Evolutionary conservation across 2,888 invertebrate species (phyloP).

Genomic region (Sclerodermus sp.): DNA sequence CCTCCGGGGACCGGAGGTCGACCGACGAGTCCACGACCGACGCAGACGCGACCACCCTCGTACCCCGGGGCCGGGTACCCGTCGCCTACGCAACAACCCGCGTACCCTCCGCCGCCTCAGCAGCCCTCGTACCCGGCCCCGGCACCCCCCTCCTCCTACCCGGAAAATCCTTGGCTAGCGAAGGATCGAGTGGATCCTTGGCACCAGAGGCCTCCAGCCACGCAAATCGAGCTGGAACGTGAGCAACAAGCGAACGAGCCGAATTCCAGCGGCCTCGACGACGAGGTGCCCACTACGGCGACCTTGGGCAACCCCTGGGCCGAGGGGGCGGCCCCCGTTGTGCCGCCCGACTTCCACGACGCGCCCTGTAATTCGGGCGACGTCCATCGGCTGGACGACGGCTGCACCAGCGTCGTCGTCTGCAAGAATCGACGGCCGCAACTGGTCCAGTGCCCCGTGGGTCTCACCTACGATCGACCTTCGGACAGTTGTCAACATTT

Average conservation of each 20-base stretch:
- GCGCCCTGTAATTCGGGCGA: slow-evolving; percentile 41
- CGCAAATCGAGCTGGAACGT: slow-evolving; percentile 32
- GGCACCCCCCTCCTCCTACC: slow-evolving; percentile 18
- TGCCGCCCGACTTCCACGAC: slow-evolving; percentile 36
- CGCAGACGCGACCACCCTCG: too few relatives aligned
- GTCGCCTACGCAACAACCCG: slow-evolving; percentile 2
- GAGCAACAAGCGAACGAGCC: slow-evolving; percentile 2
- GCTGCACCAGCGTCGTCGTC: slow-evolving; percentile 44
- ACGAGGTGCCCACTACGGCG: background rate
- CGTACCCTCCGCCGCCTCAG: slow-evolving; percentile 1
- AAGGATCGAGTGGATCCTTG: slow-evolving; percentile 31
- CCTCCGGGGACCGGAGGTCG: too few relatives aligned
- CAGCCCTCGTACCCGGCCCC: slow-evolving; percentile 1
- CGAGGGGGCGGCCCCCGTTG: slow-evolving; percentile 27
- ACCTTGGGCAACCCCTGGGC: slow-evolving; percentile 36
- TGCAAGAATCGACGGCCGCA: slow-evolving; percentile 41
- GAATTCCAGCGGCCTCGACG: background rate
- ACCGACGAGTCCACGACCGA: too few relatives aligned
- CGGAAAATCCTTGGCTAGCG: slow-evolving; percentile 23
- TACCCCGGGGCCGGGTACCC: slow-evolving; percentile 14
- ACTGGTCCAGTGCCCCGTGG: slow-evolving; percentile 39
- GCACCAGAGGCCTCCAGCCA: slow-evolving; percentile 32
- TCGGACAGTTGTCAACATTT: slow-evolving; percentile 43
- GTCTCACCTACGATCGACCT: slow-evolving; percentile 42
- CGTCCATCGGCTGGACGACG: slow-evolving; percentile 41